Conservation (phyloP, 2,888 invertebrate species). For the Bimastos eiseni region DNA sequence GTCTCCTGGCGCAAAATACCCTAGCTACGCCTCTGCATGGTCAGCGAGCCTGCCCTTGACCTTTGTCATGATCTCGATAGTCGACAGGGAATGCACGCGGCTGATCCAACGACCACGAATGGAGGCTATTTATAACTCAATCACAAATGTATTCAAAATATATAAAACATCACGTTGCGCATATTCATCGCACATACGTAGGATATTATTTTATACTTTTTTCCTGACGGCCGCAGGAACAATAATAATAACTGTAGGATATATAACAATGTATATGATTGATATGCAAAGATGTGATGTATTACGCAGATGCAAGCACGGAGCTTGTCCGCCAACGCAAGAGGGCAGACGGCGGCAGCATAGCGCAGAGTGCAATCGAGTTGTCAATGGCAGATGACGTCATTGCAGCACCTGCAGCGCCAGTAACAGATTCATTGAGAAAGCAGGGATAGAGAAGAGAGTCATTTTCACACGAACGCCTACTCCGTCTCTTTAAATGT, state of each 20-base stretch:
- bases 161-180: too few species aligned
- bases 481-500: background rate
- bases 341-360: background rate
- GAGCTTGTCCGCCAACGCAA: background rate
- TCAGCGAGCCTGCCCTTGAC: too few species aligned
- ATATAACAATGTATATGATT: background rate
- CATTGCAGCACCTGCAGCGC: background rate
- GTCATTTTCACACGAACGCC: background rate
- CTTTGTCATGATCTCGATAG: too few species aligned
- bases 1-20: too few species aligned
- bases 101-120: too few species aligned
- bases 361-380: background rate
- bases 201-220: too few species aligned
- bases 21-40: too few species aligned
- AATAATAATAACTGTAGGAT: background rate
- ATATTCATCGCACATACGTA: too few species aligned
- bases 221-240: background rate
- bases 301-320: background rate
- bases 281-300: background rate
- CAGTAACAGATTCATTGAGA: background rate
- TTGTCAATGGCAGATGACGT: background rate
- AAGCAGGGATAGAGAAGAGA: background rate
- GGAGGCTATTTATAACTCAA: too few species aligned
- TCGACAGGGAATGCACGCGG: too few species aligned
- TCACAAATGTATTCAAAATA: too few species aligned